Base-by-base conservation (phyloP, 2,888 invertebrate genomes). In the Geophilus truncorum region DNA sequence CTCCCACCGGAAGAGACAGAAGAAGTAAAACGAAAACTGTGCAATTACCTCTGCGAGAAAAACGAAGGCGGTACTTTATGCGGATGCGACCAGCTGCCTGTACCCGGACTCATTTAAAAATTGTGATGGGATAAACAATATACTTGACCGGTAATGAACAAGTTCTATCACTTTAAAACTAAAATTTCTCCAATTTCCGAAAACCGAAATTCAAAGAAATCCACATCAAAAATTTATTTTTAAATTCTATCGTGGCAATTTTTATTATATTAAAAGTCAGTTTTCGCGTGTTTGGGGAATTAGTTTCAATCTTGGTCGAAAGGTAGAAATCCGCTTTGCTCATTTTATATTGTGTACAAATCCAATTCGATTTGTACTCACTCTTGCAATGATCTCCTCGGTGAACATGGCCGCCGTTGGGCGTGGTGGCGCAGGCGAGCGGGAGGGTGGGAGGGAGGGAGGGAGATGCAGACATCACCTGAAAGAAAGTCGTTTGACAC, bases 21-120 rank as follows among this genome's bases (percentile, higher is more conserved):
- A n/a, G 30, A 36, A 70, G 18, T n/a, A 5, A 51, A 51, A 51
- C 51, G 51, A 18, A n/a, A 51, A 80, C 90, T 92, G 90, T 93
- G 93, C 87, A 88, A 89, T 84, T 86, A 89, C 6, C 90, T 92
- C 84, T 93, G 93, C 86, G 87, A 89, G 45, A 90, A 90, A 84
- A 92, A 92, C 1, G 91, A 92, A 83, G 93, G 93, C 81, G 93
- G 93, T n/a, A 90, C 91, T 30, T 92, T 92, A 82, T 93, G 93
- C 88, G 91, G 92, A 87, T 93, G 93, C 87, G 92, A 93, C 87
- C 88, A 92, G 80, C 88, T 91, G 77, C 92, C 93, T 0, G 85
- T 78, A 25, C 78, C 78, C 7, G 32, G 77, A 5, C 70, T n/a
- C 25, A 23, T 23, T n/a, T 5, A 9, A 28, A 70, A 70, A 25